Conservation (phyloP, 1,140 invertebrate species). For the Drosophila ogumai region DNA sequence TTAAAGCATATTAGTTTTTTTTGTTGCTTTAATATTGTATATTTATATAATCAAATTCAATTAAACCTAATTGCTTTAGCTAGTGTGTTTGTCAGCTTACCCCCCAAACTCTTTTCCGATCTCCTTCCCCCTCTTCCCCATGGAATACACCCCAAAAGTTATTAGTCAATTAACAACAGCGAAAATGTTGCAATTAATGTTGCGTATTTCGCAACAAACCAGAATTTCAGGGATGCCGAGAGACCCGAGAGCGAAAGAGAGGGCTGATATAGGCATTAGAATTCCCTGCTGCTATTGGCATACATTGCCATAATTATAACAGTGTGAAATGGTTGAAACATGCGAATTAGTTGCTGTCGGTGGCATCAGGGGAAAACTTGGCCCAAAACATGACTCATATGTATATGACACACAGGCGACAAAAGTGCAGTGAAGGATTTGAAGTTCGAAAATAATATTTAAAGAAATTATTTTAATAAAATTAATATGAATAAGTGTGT, state of each 20-base stretch:
- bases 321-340: constrained; percentile 66
- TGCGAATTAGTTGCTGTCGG: constrained; percentile 63
- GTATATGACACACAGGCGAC: constrained; percentile 38
- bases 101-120: constrained; percentile 1
- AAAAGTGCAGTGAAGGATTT: background rate
- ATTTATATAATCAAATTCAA: constrained; percentile 69
- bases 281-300: constrained; percentile 48
- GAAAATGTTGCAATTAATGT: constrained; percentile 76
- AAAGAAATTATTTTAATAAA: background rate
- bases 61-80: constrained; percentile 68
- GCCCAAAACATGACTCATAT: constrained; percentile 32
- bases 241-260: background rate
- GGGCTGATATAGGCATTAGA: constrained; percentile 1
- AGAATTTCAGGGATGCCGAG: constrained; percentile 6
- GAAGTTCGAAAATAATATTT: background rate
- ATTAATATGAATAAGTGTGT: background rate
- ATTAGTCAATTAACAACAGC: constrained; percentile 76
- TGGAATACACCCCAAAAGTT: constrained; percentile 41
- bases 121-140: background rate
- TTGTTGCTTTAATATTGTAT: background rate
- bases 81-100: constrained; percentile 3
- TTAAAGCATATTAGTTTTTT: constrained; percentile 15
- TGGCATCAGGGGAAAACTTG: constrained; percentile 24
- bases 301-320: constrained; percentile 71
- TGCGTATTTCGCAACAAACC: constrained; percentile 42